Percentiles rank a stretch among this genome's conserved stretches.
These are phyloP conservation scores for Corythornis vintsioides DNA, from an alignment of 2,113 vertebrate genomes.

Conservation along the genomic window DNA sequence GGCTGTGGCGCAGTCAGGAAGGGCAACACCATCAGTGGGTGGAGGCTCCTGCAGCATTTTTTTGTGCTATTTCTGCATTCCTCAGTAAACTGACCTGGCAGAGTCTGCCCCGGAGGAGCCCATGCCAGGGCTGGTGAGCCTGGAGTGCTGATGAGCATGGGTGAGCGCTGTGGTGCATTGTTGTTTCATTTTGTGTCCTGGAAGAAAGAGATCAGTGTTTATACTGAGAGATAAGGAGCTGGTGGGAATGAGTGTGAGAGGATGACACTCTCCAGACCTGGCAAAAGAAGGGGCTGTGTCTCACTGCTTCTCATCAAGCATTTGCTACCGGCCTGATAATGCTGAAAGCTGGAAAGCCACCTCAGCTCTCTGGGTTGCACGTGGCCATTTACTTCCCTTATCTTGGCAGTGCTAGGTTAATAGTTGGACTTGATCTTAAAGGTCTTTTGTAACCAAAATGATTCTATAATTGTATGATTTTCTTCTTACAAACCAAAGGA, in stretches of 20 bases:
- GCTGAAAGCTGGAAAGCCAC: neutral
- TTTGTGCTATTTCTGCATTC: neutral
- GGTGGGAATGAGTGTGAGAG: too few relatives aligned
- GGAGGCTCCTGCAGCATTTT: neutral
- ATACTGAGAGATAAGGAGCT: neutral
- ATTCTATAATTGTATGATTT: neutral
- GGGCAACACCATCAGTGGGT: rapidly evolving
- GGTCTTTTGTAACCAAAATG: neutral
- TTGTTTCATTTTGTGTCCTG: rapidly evolving
- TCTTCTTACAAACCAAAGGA: neutral
- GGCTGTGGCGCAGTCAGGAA: neutral
- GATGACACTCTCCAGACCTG: neutral
- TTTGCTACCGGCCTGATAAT: neutral
- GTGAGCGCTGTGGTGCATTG: rapidly evolving
- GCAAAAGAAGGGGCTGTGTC: neutral
- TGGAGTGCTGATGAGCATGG: neutral
- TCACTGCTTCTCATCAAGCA: rapidly evolving
- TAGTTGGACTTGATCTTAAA: neutral
- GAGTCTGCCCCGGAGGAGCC: neutral
- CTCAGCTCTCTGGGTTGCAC: rapidly evolving
- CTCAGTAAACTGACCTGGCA: neutral
- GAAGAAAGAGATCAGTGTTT: neutral
- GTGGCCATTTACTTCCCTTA: too few relatives aligned
- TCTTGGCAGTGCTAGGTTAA: neutral
- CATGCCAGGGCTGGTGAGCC: neutral